These are phyloP conservation scores for Laticauda laticaudata DNA, from an alignment of 2,113 vertebrate genomes.

Conservation along the genomic window DNA sequence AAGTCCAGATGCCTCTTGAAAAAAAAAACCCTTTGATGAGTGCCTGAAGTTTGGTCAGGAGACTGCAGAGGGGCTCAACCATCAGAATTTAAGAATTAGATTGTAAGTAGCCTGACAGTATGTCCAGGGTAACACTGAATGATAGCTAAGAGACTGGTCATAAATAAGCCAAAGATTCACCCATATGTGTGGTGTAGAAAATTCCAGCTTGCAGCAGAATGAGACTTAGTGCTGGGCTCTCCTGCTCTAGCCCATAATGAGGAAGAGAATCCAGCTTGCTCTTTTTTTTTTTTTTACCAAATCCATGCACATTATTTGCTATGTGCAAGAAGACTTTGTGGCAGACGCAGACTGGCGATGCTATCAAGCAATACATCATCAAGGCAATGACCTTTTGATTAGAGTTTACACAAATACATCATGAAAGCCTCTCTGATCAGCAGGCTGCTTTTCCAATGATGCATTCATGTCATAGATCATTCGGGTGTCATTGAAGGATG, in stretches of 20 bases:
- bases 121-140: not conserved
- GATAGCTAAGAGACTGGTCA: not conserved
- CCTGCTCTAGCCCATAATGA: rapidly evolving
- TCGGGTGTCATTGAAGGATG: not conserved
- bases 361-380: conserved; percentile 17
- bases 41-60: not conserved
- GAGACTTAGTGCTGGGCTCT: too few relatives aligned
- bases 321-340: not conserved
- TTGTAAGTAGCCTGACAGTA: not conserved
- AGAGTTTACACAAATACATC: conserved; percentile 51
- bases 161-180: not conserved
- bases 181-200: not conserved
- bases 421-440: conserved; percentile 15
- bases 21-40: not conserved
- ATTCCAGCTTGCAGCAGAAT: too few relatives aligned
- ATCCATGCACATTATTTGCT: not conserved
- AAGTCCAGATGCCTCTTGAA: too few relatives aligned
- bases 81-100: not conserved
- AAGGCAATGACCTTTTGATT: conserved; percentile 23
- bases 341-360: not conserved
- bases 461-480: conserved; percentile 4
- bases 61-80: not conserved
- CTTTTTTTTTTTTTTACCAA: not conserved
- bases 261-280: not conserved
- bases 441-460: conserved; percentile 32